Conservation (phyloP, 2,113 vertebrate species). For the Vireo altiloquus region DNA sequence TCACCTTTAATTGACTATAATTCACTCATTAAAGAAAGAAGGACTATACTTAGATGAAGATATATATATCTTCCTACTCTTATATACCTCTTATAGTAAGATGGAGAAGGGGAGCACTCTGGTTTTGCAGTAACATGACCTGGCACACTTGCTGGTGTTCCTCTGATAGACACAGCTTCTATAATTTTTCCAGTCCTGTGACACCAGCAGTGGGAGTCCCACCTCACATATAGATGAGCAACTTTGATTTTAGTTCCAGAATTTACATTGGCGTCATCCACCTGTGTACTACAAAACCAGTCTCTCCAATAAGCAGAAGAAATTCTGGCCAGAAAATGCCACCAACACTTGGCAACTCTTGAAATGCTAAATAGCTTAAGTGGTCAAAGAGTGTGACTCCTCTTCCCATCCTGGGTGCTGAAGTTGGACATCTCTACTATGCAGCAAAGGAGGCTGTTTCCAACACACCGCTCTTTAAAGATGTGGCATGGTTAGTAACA, state of each 20-base stretch:
- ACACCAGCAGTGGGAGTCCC: background rate
- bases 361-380: background rate
- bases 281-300: background rate
- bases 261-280: background rate
- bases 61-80: too few species aligned
- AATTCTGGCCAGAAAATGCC: background rate
- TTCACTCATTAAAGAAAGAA: slow-evolving; percentile 73
- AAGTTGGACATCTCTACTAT: background rate
- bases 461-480: background rate
- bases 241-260: background rate
- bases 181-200: background rate
- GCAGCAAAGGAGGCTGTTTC: rapidly evolving
- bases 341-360: background rate
- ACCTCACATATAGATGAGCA: background rate
- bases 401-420: background rate
- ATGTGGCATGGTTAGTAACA: background rate
- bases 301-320: background rate
- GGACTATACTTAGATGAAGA: too few species aligned
- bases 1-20: slow-evolving; percentile 81
- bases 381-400: background rate
- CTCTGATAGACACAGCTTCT: background rate
- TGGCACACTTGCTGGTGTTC: background rate
- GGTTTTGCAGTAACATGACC: background rate
- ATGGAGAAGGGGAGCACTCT: background rate
- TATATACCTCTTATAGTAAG: too few species aligned